Evolutionary conservation across 2,888 invertebrate genomes (phyloP), one percentile per base, ranked within the genome.

Genomic region (Leptopterna dolabrata): DNA sequence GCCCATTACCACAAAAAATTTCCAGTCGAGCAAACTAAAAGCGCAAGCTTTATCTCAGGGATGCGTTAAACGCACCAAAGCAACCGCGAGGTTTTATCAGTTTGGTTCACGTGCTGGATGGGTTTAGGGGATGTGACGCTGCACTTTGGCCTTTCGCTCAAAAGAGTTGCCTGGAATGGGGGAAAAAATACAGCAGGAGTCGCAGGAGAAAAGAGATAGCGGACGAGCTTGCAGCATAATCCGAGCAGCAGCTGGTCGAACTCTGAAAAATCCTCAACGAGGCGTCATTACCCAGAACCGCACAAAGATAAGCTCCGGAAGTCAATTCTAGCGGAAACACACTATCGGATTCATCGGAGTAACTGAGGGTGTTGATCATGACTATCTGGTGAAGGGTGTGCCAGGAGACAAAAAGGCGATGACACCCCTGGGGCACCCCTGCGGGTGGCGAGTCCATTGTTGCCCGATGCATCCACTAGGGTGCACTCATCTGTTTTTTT

Each of bases 251-350:
- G 70, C 83, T 41, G 83, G 70, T 70, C 41, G 51, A n/a, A n/a
- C 27, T 27, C n/a, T 51, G 81, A 27, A 55, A 81, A 81, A 70
- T 41, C 81, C 24, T 71, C 70, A 30, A 19, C 55, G 55, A 55
- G 81, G 51, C 47, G 55, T 55, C 81, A 55, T 81, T 81, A 55
- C 55, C 51, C 81, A 16, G 63, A 63, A 45, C 81, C 51, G 30
- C 55, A 55, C 30, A 4, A 30, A 81, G 85, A 85, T 85, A 85
- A 85, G 83, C 45, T 63, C 16, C 27, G 73, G 85, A 76, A 85
- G 85, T 85, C 85, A 85, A 85, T 85, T 47, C 85, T 85, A 85
- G 85, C 85, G 85, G 85, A 85, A 85, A 85, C 76, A 13, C 85
- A 83, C 63, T 85, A 85, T 73, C 85, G 45, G 71, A 71, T 36